phyloP scores from a whole-genome alignment of 2,888 invertebrate species.

The Arge pagana region DNA sequence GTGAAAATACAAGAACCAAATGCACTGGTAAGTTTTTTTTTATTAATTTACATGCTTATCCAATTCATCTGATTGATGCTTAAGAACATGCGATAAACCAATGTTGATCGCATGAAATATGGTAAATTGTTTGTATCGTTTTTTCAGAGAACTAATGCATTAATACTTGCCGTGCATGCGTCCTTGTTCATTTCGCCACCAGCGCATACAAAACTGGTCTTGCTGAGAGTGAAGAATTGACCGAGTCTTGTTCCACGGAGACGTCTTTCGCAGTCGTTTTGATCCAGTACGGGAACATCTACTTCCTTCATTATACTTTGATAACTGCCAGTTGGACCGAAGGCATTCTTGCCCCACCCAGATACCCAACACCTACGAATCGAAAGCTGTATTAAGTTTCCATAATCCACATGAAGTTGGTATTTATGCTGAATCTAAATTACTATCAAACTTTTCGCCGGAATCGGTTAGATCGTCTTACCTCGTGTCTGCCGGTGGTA shows the following conservation, averaged over 20 bases:
- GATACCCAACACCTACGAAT: conserved; percentile 66
- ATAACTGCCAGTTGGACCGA: conserved; percentile 61
- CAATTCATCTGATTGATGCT: no score
- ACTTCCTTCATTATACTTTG: conserved; percentile 77
- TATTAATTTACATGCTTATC: no score
- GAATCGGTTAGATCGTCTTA: no score
- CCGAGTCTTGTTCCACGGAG: conserved; percentile 71
- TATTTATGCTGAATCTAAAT: not conserved
- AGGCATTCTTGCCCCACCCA: conserved; percentile 90
- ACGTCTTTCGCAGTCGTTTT: conserved; percentile 68
- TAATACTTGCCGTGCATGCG: conserved; percentile 71
- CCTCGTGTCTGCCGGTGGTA: conserved; percentile 50
- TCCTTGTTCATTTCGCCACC: conserved; percentile 79
- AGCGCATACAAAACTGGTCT: conserved; percentile 75
- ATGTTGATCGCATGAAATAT: no score
- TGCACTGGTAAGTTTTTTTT: not conserved
- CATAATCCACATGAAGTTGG: not conserved
- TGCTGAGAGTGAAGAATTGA: conserved; percentile 65
- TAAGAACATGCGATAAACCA: no score
- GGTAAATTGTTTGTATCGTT: no score
- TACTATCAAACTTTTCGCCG: conserved; percentile 4
- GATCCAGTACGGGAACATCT: conserved; percentile 72
- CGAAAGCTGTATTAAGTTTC: conserved; percentile 1
- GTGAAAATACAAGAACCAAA: conserved; percentile 40
- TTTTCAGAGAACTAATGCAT: not conserved